These are phyloP conservation scores for Carassius auratus DNA, from an alignment of 2,113 vertebrate species.

Conservation along the genomic window DNA sequence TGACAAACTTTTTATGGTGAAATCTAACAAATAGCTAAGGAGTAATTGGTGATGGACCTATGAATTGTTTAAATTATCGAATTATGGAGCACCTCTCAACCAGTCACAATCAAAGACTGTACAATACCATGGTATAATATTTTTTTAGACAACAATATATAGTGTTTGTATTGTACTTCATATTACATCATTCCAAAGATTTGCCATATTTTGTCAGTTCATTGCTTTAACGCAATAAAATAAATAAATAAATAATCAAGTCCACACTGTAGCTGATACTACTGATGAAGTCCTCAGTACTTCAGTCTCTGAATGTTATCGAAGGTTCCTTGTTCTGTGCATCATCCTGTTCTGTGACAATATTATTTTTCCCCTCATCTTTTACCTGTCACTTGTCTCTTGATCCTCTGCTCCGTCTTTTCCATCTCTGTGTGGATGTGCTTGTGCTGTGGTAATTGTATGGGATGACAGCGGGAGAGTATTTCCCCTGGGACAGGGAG, in stretches of 20 bases:
- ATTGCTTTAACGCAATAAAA: not conserved
- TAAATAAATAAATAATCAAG: not conserved
- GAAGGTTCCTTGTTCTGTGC: slow-evolving; percentile 9
- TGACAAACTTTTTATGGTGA: not conserved
- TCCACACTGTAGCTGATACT: not conserved
- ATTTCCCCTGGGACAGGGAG: slow-evolving; percentile 91
- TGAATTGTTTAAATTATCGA: not conserved
- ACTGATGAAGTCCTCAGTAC: not conserved
- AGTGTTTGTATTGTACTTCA: not conserved
- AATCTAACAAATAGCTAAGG: not conserved
- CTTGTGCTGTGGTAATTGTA: slow-evolving; percentile 59
- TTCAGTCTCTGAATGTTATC: not conserved
- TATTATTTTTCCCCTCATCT: slow-evolving; percentile 4
- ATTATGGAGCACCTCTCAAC: not conserved
- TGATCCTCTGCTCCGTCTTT: slow-evolving; percentile 38
- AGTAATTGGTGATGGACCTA: not conserved
- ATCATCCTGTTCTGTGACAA: slow-evolving; percentile 43
- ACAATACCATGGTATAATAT: not conserved
- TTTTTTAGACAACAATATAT: not conserved
- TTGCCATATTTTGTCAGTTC: not conserved
- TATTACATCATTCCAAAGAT: not conserved
- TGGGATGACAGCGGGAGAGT: slow-evolving; percentile 92
- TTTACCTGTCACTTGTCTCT: slow-evolving; percentile 50
- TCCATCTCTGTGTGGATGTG: slow-evolving; percentile 35
- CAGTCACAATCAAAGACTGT: not conserved